Evolutionary conservation across 1,140 invertebrate species (phyloP).

Genomic region (Andrena cerasifolii): DNA sequence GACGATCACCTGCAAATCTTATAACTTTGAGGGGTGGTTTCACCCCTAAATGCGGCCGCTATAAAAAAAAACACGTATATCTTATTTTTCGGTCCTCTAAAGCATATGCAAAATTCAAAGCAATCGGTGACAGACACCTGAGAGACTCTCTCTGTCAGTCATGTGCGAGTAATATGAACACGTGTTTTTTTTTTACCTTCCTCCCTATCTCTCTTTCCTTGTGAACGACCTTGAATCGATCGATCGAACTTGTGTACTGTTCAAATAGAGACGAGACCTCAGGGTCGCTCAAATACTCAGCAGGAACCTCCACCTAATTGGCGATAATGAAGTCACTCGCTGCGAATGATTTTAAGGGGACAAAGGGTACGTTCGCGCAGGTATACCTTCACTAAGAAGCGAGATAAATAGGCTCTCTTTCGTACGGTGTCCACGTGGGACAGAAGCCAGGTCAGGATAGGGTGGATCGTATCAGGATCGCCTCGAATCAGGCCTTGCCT

Average conservation of each 20-base stretch:
- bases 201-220: slow-evolving; percentile 88
- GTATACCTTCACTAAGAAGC: slow-evolving; percentile 86
- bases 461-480: slow-evolving; percentile 89
- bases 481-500: slow-evolving; percentile 89
- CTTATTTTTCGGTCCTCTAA: no score
- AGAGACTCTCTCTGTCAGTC: no score
- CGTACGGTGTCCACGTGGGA: slow-evolving; percentile 87
- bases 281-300: slow-evolving; percentile 90
- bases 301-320: slow-evolving; percentile 88
- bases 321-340: neutral
- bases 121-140: no score
- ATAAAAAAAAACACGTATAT: no score
- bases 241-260: slow-evolving; percentile 90
- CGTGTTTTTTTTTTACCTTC: slow-evolving; percentile 76
- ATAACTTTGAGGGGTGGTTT: no score
- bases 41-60: no score
- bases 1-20: no score
- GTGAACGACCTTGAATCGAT: slow-evolving; percentile 92
- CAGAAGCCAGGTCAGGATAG: slow-evolving; percentile 91
- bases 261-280: slow-evolving; percentile 88
- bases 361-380: slow-evolving; percentile 13
- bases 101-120: no score
- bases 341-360: neutral
- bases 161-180: neutral
- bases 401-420: slow-evolving; percentile 91